Evolutionary conservation across 2,113 vertebrate species (phyloP).

Genomic region (Rutilus rutilus): DNA sequence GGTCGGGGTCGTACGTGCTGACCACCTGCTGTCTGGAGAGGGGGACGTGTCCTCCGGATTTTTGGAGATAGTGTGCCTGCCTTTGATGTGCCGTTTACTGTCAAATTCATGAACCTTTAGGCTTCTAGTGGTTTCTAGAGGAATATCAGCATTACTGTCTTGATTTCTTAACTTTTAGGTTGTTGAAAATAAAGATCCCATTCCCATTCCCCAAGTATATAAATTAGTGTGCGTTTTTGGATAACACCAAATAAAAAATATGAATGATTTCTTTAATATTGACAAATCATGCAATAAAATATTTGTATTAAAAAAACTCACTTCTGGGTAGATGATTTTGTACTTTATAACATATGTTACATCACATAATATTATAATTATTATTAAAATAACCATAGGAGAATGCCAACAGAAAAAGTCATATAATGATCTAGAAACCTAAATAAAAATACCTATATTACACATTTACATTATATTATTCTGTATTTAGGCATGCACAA

Average conservation of each 20-base stretch:
- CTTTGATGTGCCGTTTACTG: background rate
- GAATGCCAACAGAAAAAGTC: too few species aligned
- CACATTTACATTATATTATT: too few species aligned
- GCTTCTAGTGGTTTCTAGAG: background rate
- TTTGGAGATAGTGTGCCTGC: background rate
- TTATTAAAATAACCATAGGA: background rate
- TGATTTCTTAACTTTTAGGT: background rate
- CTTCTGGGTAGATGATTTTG: background rate
- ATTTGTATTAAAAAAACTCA: background rate
- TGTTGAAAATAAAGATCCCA: background rate
- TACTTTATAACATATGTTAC: background rate
- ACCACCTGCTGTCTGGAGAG: slow-evolving; percentile 40
- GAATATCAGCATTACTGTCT: background rate
- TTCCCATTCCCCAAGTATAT: background rate
- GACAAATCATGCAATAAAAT: background rate
- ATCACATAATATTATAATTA: background rate
- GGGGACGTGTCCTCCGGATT: background rate
- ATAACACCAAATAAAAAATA: background rate
- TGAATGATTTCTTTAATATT: background rate
- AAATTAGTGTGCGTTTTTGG: background rate
- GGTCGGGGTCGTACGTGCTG: background rate
- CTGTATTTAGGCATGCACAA: too few species aligned
- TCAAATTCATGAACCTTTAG: background rate
- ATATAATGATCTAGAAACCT: too few species aligned
- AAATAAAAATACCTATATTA: too few species aligned